Evolutionary conservation across 2,797 vertebrate species (phyloP).

Genomic region (Crocidura indochinensis): DNA sequence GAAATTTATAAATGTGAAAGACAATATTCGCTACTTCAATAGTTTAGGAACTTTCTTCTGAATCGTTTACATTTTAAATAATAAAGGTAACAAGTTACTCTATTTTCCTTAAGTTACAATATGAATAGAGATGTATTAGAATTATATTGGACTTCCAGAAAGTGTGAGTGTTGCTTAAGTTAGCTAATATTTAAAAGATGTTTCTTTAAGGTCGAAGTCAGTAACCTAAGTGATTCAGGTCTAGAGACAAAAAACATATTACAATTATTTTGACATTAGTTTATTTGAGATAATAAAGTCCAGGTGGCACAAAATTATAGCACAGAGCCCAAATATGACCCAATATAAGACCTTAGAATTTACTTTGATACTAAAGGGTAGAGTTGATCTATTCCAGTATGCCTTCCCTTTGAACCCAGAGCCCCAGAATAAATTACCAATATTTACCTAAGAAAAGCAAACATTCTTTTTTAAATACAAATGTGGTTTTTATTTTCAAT

Average conservation of each 20-base stretch:
- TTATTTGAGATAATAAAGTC: constrained; percentile 62
- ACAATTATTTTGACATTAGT: constrained; percentile 66
- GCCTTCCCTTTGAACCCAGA: not conserved
- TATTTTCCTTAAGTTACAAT: constrained; percentile 73
- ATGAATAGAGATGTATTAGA: constrained; percentile 63
- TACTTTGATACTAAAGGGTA: not conserved
- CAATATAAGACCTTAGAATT: not conserved
- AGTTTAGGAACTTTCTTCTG: constrained; percentile 68
- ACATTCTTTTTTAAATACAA: no score
- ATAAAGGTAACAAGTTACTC: constrained; percentile 12
- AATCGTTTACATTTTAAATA: no score
- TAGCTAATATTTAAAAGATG: constrained; percentile 25
- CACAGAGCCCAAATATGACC: constrained; percentile 34
- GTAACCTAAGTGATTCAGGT: not conserved
- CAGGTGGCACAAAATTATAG: constrained; percentile 49
- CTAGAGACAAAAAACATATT: not conserved
- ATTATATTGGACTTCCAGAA: constrained; percentile 11
- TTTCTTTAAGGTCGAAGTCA: not conserved
- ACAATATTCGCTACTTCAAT: constrained; percentile 71
- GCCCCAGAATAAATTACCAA: constrained; percentile 21
- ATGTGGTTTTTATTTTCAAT: no score
- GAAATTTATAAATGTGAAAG: constrained; percentile 11
- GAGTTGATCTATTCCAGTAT: constrained; percentile 38
- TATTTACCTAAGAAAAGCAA: constrained; percentile 38
- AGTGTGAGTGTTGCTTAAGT: not conserved